These are phyloP conservation scores for Himalopsyche anomala DNA, from an alignment of 2,888 invertebrate genomes.

Conservation along the genomic window DNA sequence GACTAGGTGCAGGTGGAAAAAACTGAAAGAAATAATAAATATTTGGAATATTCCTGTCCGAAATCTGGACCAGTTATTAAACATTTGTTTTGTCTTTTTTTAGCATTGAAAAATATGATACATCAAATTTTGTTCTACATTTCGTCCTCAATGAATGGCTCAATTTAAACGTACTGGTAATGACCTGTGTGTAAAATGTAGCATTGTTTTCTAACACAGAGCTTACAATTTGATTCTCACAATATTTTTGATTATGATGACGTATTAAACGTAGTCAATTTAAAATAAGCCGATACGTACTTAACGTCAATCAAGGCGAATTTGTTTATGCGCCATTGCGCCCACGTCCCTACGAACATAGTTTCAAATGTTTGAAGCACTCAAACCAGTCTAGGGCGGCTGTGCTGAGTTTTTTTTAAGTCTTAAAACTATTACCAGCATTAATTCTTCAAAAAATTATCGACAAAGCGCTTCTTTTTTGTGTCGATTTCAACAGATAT, in stretches of 20 bases:
- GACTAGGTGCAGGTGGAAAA: no score
- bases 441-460: no score
- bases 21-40: no score
- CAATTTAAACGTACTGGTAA: background rate
- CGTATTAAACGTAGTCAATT: slow-evolving; percentile 22
- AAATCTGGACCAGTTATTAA: no score
- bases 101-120: no score
- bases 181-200: background rate
- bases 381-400: slow-evolving; percentile 21
- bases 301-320: slow-evolving; percentile 40
- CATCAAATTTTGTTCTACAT: background rate
- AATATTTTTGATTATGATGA: slow-evolving; percentile 1
- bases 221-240: background rate
- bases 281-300: slow-evolving; percentile 22
- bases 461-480: no score
- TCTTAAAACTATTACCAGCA: no score
- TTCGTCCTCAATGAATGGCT: background rate
- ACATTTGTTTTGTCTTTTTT: no score
- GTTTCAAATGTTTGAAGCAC: no score
- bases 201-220: background rate
- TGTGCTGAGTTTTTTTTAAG: background rate
- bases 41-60: no score
- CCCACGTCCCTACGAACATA: slow-evolving; percentile 17
- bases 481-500: no score
- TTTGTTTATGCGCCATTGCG: slow-evolving; percentile 17